phyloP scores from a whole-genome alignment of 2,797 vertebrate genomes.

The Typhlichthys subterraneus region DNA sequence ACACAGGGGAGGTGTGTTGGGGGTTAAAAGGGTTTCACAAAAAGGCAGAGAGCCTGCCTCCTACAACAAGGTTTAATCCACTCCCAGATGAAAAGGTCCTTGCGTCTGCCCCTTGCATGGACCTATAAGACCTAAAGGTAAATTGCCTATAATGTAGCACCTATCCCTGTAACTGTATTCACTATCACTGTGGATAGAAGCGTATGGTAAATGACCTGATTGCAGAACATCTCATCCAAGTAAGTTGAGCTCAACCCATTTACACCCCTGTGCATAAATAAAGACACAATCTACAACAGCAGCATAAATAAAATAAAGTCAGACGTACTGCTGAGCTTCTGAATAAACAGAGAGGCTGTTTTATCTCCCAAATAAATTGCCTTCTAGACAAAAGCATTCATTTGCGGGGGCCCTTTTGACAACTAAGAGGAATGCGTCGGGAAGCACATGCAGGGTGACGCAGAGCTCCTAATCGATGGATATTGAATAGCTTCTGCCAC shows the following conservation, averaged over 20 bases:
- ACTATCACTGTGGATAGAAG: too few relatives aligned
- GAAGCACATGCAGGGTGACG: constrained; percentile 22
- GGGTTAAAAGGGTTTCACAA: too few relatives aligned
- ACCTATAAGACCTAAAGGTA: too few relatives aligned
- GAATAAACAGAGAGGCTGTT: constrained; percentile 64
- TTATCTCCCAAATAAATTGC: constrained; percentile 70
- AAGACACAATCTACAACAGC: constrained; percentile 27
- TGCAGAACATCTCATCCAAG: too few relatives aligned
- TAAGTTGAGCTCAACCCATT: constrained; percentile 20
- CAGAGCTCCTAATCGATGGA: constrained; percentile 70
- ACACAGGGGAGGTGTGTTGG: too few relatives aligned
- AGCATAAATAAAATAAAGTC: constrained; percentile 50
- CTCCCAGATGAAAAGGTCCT: too few relatives aligned
- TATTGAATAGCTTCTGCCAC: constrained; percentile 72
- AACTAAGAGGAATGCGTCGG: constrained; percentile 52
- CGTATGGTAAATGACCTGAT: too few relatives aligned
- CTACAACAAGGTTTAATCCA: too few relatives aligned
- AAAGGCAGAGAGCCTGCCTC: too few relatives aligned
- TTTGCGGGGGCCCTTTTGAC: constrained; percentile 42
- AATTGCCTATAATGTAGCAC: too few relatives aligned
- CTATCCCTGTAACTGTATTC: too few relatives aligned
- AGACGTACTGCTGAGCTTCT: constrained; percentile 35
- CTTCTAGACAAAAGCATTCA: constrained; percentile 69
- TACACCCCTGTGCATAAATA: constrained; percentile 42
- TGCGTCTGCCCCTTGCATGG: too few relatives aligned